Evolutionary conservation across 2,888 invertebrate species (phyloP).

Genomic region (Hybos culiciformis): DNA sequence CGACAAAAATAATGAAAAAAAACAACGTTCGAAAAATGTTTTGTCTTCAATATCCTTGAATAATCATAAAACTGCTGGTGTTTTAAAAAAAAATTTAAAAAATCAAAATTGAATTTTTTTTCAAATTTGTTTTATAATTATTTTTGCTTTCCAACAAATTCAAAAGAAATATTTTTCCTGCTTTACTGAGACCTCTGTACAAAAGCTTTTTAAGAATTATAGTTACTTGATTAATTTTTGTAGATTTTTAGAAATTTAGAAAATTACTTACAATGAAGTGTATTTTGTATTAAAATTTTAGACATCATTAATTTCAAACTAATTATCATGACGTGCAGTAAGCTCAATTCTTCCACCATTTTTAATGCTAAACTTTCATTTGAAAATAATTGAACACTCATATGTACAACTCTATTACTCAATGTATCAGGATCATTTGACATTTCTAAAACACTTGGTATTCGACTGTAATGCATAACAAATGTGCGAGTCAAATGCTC

Average conservation of each 20-base stretch:
- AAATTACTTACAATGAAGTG: slow-evolving; percentile 55
- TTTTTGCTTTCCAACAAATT: too few species aligned
- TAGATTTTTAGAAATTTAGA: neutral
- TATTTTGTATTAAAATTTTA: slow-evolving; percentile 75
- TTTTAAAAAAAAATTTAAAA: too few species aligned
- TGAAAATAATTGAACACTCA: slow-evolving; percentile 91
- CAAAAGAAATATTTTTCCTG: too few species aligned
- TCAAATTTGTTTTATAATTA: too few species aligned
- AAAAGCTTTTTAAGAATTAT: slow-evolving; percentile 1
- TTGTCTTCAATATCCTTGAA: too few species aligned
- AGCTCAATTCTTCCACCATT: slow-evolving; percentile 80
- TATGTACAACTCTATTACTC: slow-evolving; percentile 92
- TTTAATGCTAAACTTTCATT: slow-evolving; percentile 81
- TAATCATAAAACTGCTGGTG: too few species aligned
- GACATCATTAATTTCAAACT: slow-evolving; percentile 88
- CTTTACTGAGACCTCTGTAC: too few species aligned
- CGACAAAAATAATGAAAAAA: too few species aligned
- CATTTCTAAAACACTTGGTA: slow-evolving; percentile 78
- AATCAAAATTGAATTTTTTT: too few species aligned
- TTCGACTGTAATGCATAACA: slow-evolving; percentile 90
- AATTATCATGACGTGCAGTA: slow-evolving; percentile 86
- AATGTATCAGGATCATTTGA: slow-evolving; percentile 79
- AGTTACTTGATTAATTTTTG: neutral
- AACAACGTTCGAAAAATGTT: too few species aligned
- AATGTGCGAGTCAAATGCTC: slow-evolving; percentile 87